These are phyloP conservation scores for Siphlonurus alternatus DNA, from an alignment of 2,888 invertebrate species.

Conservation along the genomic window DNA sequence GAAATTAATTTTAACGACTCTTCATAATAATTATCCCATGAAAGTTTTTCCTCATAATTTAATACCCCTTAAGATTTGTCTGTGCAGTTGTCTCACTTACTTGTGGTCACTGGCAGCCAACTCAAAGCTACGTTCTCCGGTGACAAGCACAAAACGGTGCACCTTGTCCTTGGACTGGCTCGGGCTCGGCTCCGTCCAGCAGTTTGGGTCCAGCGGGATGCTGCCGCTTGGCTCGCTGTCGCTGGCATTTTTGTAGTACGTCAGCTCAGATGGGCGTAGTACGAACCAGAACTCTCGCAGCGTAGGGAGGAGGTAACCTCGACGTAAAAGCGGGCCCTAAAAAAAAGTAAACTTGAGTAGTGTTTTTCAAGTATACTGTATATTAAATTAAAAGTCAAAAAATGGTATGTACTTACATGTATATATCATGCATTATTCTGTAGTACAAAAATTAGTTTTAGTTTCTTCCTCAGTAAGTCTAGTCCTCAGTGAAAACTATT, in stretches of 20 bases:
- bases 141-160: constrained; percentile 47
- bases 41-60: too few relatives aligned
- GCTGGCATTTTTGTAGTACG: constrained; percentile 55
- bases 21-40: too few relatives aligned
- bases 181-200: constrained; percentile 40
- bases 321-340: constrained; percentile 54
- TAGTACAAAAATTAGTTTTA: too few relatives aligned
- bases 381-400: neutral
- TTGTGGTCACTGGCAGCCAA: constrained; percentile 58
- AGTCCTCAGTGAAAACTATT: too few relatives aligned
- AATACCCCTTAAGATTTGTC: too few relatives aligned
- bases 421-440: too few relatives aligned
- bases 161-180: constrained; percentile 20
- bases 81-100: constrained; percentile 23
- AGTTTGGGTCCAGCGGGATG: constrained; percentile 43
- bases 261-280: constrained; percentile 51
- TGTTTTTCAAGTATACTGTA: neutral
- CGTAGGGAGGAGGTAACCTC: constrained; percentile 56
- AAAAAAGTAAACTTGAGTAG: constrained; percentile 13
- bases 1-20: neutral
- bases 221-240: constrained; percentile 52
- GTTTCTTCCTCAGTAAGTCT: too few relatives aligned
- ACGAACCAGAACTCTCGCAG: constrained; percentile 71
- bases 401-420: too few relatives aligned
- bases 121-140: constrained; percentile 54